Evolutionary conservation across 2,113 vertebrate genomes (phyloP), one percentile per base, ranked within the genome.

Genomic region (Cryptotis parvus): DNA sequence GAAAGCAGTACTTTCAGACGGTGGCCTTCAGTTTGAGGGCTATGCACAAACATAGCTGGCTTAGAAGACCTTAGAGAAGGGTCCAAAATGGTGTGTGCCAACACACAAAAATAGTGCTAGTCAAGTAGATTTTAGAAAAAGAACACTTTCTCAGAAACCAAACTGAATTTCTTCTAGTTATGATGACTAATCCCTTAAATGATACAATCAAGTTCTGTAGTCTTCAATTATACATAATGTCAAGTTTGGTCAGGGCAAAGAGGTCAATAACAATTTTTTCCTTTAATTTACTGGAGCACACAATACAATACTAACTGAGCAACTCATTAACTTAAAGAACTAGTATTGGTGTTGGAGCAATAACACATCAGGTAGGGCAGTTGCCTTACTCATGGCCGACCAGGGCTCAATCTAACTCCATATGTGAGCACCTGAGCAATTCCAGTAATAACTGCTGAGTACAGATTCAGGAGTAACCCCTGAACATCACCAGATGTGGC

Each of bases 251-350:
- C 78, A 52, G 63, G 24, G 5, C 5, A 66, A 88, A 65, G 26
- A 66, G 9, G 29, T 2, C 2, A 80, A 3, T 29, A 45, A 63
- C 3, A 27, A 37, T 41, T 55, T 37, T 66, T 63, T 72, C 3
- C 37, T 90, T 83, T 79, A 92, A 79, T 68, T 84, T 70, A 65
- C 9, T 66, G 1, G 7, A 68, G 1, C 73, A 68, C 82, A 74
- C 41, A 95, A 80, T 31, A 69, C 92, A 85, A 96, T 91, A 41
- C 18, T 18, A 94, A 88, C 15, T 91, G 65, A 94, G 43, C 29
- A 91, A 79, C 80, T 92, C 37, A 84, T n/a, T 87, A 84, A 92
- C 63, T 91, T 65, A 65, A 65, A 65, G 55, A 58, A 58, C 55
- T 18, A 22, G 55, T 20, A 22, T 5, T 58, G 6, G 43, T 7